Evolutionary conservation across 2,797 vertebrate genomes (phyloP).

Genomic region (Periparus ater): DNA sequence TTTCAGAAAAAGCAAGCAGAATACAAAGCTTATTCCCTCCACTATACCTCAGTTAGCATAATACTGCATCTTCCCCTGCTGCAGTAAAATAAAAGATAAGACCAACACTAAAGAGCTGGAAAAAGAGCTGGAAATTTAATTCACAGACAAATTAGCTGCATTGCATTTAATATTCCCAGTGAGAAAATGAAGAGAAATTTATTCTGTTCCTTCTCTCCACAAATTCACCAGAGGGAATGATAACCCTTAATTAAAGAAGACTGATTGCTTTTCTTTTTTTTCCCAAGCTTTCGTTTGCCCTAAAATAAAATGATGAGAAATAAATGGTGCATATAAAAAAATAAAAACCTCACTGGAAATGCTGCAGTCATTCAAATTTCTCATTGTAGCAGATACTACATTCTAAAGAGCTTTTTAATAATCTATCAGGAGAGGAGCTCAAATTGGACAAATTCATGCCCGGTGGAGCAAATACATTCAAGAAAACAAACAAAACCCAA

Average conservation of each 20-base stretch:
- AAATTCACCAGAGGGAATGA: conserved; percentile 51
- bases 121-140: conserved; percentile 27
- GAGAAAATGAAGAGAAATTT: conserved; percentile 56
- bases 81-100: conserved; percentile 24
- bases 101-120: neutral
- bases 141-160: conserved; percentile 34
- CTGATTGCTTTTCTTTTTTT: conserved; percentile 6
- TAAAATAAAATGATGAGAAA: conserved; percentile 31
- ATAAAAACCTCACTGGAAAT: conserved; percentile 23
- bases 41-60: neutral
- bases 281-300: neutral
- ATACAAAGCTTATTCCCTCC: neutral
- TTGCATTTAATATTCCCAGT: conserved; percentile 53
- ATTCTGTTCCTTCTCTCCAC: conserved; percentile 25
- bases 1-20: neutral
- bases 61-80: neutral
- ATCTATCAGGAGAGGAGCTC: neutral
- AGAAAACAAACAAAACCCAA: neutral
- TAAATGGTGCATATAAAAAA: conserved; percentile 41
- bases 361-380: conserved; percentile 16
- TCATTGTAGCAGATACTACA: neutral
- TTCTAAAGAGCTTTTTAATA: conserved; percentile 13
- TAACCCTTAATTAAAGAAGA: conserved; percentile 62
- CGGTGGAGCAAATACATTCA: neutral
- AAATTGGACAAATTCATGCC: neutral